Evolutionary conservation across 2,888 invertebrate genomes (phyloP), one percentile per base, ranked within the genome.

Genomic region (Ormia ochracea): DNA sequence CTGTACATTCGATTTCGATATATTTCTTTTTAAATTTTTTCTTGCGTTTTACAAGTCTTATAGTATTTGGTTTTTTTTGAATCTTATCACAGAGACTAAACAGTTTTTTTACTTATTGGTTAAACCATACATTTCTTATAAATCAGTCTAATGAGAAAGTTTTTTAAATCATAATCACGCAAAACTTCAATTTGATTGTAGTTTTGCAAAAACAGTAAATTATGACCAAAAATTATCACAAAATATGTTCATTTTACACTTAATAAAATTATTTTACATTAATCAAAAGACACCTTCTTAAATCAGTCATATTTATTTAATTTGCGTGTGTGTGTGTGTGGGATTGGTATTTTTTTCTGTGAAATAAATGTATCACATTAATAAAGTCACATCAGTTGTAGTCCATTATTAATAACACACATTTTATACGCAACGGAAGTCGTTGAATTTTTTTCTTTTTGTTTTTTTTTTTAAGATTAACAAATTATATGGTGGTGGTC

Each of bases 211-310:
- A 56, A 50, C 17, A 19, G 12, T 36, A 12, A 81, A 45, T 65
- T 59, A 63, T 61, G 33, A 9, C 31, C 50, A 31, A 58, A 70
- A 72, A 61, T 66, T 78, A 83, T 81, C 82, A 83, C 83, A 81
- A 77, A 77, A 75, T 28, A 70, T 58, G 52, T 63, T 77, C 17
- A 61, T 43, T 23, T 56, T 63, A 56, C n/a, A 65, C 48, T 54
- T 74, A 65, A 66, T 78, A 31, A 74, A 66, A 26, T 70, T 38
- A 58, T 10, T 65, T 41, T 23, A 50, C 41, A 68, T 68, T 68
- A 52, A 72, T 70, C 36, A 54, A 73, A 68, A 78, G 58, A 54
- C 69, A 76, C 69, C 68, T 65, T 68, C 6, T 6, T 26, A 38
- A 78, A 59, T 78, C 78, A 73, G 68, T 78, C 78, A 79, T 66